These are phyloP conservation scores for Synanthedon tipuliformis DNA, from an alignment of 2,888 invertebrate genomes.

Conservation along the genomic window DNA sequence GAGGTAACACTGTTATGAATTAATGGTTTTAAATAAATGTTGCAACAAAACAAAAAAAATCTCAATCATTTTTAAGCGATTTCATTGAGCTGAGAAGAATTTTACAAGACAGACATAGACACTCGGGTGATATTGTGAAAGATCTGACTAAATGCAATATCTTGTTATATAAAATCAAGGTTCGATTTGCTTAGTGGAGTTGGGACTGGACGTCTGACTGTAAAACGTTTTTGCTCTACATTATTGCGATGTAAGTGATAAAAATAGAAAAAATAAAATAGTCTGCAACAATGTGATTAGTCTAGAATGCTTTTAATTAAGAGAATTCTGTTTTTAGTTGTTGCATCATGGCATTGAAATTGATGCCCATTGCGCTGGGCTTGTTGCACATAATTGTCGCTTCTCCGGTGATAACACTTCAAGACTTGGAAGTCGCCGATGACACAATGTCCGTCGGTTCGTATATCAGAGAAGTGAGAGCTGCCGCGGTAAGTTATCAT, in stretches of 20 bases:
- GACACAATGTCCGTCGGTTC: constrained; percentile 70
- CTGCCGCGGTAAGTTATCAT: constrained; percentile 48
- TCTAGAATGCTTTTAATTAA: neutral
- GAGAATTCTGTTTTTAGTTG: neutral
- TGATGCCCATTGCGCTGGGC: constrained; percentile 29
- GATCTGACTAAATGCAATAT: constrained; percentile 33
- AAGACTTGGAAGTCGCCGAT: constrained; percentile 49
- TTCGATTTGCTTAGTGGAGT: constrained; percentile 34
- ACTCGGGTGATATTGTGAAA: constrained; percentile 38
- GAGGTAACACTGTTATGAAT: neutral
- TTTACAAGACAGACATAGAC: constrained; percentile 15
- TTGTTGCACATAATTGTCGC: constrained; percentile 31
- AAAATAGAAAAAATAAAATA: constrained; percentile 9
- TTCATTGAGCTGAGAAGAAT: constrained; percentile 5
- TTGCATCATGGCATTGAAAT: constrained; percentile 24
- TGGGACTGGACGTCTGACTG: constrained; percentile 24
- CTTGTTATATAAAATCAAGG: constrained; percentile 58
- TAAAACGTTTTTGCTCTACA: constrained; percentile 23
- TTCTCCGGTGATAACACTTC: constrained; percentile 31
- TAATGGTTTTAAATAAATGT: neutral
- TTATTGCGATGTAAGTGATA: neutral
- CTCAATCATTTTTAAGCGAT: constrained; percentile 3
- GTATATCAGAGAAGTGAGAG: constrained; percentile 68
- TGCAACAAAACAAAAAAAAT: constrained; percentile 1
- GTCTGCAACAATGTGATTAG: constrained; percentile 10